Evolutionary conservation across 2,888 invertebrate species (phyloP), one percentile per base, ranked within the genome.

Genomic region (Drosophila mulleri): DNA sequence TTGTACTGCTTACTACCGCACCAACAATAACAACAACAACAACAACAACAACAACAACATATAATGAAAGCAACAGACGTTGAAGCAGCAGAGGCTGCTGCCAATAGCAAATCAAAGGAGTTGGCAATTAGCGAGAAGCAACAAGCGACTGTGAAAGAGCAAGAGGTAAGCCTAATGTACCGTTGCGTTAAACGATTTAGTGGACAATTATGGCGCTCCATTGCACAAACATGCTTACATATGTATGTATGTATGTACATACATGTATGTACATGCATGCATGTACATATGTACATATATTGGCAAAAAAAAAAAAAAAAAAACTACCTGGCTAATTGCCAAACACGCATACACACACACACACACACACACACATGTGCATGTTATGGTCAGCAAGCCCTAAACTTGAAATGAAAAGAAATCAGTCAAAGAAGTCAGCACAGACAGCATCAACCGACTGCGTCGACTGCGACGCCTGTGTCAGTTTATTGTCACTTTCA

Each of bases 81-180:
- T 32, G 39, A 48, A 12, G 37, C 20, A 16, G 37, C 35, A 2
- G 16, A 23, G 37, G 12, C 45, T 35, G 58, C 29, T 50, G 58
- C 23, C 47, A 67, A 42, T 37, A 45, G 44, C 53, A 67, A 64
- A 57, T 47, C 53, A 48, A 67, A 72, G 66, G 75, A 69, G 63
- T 37, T 44, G 58, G 39, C 44, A 58, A 58, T 18, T n/a, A 32
- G 29, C 35, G 47, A 58, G 58, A 16, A 44, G 58, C 26, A 50
- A 37, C 47, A 63, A 47, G 57, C 37, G 56, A 16, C 35, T 44
- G 26, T 44, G 44, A 52, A 61, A 50, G 56, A 53, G 62, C 29
- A 41, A 45, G 67, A 67, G 75, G 67, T 75, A 64, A 78, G 73
- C 67, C 64, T 60, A 60, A 67, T 72, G 58, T 65, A 56, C 80